Evolutionary conservation across 2,797 vertebrate genomes (phyloP), one percentile per base, ranked within the genome.

Genomic region (Sebastiscus albofasciatus): DNA sequence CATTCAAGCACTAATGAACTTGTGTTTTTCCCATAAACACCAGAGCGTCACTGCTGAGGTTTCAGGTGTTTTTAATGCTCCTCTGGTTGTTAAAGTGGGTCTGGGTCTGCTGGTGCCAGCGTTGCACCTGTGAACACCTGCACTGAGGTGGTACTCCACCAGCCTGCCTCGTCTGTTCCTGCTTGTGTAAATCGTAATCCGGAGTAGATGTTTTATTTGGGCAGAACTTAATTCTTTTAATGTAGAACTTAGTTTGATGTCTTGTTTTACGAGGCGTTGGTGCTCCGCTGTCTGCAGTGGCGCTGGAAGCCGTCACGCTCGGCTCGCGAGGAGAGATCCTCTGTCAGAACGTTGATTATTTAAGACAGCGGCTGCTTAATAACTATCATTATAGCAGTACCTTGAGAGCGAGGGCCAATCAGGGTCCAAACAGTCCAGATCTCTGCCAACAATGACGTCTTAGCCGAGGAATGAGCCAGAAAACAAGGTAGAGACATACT

Each of bases 61-160:
- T 77, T 62, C 72, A 0, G 10, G 69, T 72, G 74, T 85, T 90
- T 85, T 89, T 92, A 92, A 92, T 85, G 82, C 90, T 36, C 34
- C 91, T 92, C 87, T 89, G 91, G 93, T 91, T 93, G 88, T 92
- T 81, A 12, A 87, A 82, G n/a, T 77, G 81, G 75, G 87, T 91
- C 89, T 87, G 74, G 59, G 84, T 87, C 81, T 90, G 93, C 93
- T 91, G 89, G 94, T 93, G 93, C 90, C 78, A 84, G 86, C 77
- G 76, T 77, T 85, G 54, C 95, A 95, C 91, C 93, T 95, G 91
- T 85, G 94, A 93, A 95, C 95, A 96, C 95, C 96, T 96, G 94
- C 94, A 93, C 86, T 73, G 79, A 84, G 90, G 86, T 92, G 92
- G 90, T 81, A 85, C 81, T 81, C 83, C 72, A 83, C 36, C 61